Evolutionary conservation across 2,888 invertebrate species (phyloP).

Genomic region (Cerceris ruficornis): DNA sequence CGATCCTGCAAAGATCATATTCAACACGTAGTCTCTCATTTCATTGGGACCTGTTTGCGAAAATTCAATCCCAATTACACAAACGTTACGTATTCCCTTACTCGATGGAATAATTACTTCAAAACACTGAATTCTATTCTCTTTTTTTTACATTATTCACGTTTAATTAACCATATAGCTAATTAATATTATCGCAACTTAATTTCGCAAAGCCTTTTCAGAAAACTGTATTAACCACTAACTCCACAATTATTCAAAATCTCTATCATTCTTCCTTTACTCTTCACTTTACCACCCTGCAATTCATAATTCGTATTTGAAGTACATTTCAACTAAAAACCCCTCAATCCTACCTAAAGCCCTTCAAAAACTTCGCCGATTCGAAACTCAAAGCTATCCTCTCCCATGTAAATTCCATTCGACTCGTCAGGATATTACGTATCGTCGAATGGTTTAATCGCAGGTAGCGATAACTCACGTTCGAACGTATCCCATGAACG

Average conservation of each 20-base stretch:
- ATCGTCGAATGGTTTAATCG: slow-evolving; percentile 41
- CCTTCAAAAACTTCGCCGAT: not conserved
- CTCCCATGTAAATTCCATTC: not conserved
- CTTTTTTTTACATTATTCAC: too few relatives aligned
- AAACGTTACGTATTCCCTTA: slow-evolving; percentile 7
- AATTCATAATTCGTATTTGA: too few relatives aligned
- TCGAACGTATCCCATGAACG: slow-evolving; percentile 11
- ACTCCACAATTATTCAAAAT: not conserved
- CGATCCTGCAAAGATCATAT: slow-evolving; percentile 34
- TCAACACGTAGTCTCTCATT: slow-evolving; percentile 15
- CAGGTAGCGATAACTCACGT: slow-evolving; percentile 7
- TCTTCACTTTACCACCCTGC: not conserved
- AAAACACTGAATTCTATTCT: too few relatives aligned
- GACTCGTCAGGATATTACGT: not conserved
- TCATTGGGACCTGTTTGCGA: not conserved
- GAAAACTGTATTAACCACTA: too few relatives aligned
- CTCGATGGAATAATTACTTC: slow-evolving; percentile 4
- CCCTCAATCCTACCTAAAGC: not conserved
- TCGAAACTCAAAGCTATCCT: not conserved
- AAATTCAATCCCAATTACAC: slow-evolving; percentile 40
- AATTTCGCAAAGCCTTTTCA: too few relatives aligned
- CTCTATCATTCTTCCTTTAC: not conserved
- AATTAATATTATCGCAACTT: too few relatives aligned
- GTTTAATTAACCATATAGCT: too few relatives aligned
- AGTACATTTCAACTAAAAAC: too few relatives aligned